Evolutionary conservation across 2,888 invertebrate genomes (phyloP).

Genomic region (Tachina fera): DNA sequence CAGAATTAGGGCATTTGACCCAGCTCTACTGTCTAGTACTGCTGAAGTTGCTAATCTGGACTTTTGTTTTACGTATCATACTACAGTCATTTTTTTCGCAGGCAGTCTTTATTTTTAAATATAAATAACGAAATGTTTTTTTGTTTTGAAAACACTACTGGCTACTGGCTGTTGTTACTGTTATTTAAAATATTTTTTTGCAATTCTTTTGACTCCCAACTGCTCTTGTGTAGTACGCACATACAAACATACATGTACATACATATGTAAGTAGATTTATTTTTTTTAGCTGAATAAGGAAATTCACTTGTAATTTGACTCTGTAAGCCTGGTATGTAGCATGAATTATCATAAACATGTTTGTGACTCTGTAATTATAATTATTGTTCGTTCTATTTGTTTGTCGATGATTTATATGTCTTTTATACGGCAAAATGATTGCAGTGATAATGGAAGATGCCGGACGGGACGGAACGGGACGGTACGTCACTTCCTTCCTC

Average conservation of each 20-base stretch:
- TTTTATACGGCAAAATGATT: not conserved
- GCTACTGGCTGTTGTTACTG: constrained; percentile 64
- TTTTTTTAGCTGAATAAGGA: not conserved
- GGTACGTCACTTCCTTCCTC: not conserved
- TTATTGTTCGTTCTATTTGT: not conserved
- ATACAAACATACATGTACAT: too few relatives aligned
- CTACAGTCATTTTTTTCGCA: not conserved
- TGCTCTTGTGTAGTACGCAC: constrained; percentile 15
- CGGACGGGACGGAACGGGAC: too few relatives aligned
- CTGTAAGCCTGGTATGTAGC: constrained; percentile 72
- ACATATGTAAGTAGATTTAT: not conserved
- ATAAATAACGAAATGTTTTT: constrained; percentile 9
- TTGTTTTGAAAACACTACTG: constrained; percentile 46
- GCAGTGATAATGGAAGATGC: constrained; percentile 17
- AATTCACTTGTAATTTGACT: constrained; percentile 30
- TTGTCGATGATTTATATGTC: not conserved
- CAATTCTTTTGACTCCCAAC: constrained; percentile 12
- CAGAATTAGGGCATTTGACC: too few relatives aligned
- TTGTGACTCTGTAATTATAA: constrained; percentile 62
- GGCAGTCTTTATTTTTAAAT: constrained; percentile 28
- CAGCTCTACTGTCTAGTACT: too few relatives aligned
- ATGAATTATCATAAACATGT: constrained; percentile 74
- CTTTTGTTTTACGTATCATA: not conserved
- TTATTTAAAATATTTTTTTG: constrained; percentile 28
- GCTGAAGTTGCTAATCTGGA: too few relatives aligned